phyloP scores from a whole-genome alignment of 2,888 invertebrate genomes.

The Tyria jacobaeae region DNA sequence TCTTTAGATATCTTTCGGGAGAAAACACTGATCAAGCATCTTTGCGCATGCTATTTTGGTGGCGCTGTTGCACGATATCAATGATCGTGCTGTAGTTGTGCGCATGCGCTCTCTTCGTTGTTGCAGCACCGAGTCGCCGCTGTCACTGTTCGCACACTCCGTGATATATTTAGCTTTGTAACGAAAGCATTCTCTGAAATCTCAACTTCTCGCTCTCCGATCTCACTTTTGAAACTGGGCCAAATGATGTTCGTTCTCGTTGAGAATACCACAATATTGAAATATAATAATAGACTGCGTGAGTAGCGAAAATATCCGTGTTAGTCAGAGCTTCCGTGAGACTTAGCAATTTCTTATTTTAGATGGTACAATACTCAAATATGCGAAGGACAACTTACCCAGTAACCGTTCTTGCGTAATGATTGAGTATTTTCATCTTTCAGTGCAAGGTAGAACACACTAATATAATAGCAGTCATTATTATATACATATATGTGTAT shows the following conservation, averaged over 20 bases:
- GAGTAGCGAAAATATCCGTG: conserved; percentile 81
- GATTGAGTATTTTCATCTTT: conserved; percentile 20
- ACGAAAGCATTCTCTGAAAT: conserved; percentile 83
- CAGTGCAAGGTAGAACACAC: neutral
- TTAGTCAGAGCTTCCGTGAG: conserved; percentile 78
- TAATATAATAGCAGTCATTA: neutral
- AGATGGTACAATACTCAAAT: conserved; percentile 76
- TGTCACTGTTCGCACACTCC: conserved; percentile 50
- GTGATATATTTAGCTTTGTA: conserved; percentile 79
- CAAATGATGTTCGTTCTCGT: conserved; percentile 82
- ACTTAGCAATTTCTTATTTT: conserved; percentile 72
- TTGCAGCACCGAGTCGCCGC: conserved; percentile 48
- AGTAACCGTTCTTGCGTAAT: conserved; percentile 59
- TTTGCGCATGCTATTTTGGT: conserved; percentile 70
- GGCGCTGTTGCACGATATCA: conserved; percentile 52
- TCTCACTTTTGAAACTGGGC: conserved; percentile 86
- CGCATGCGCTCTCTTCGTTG: conserved; percentile 45
- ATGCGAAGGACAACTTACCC: conserved; percentile 71
- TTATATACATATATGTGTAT: neutral
- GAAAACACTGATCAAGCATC: conserved; percentile 53
- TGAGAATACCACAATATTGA: conserved; percentile 85
- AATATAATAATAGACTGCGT: conserved; percentile 83
- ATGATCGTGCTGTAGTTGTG: conserved; percentile 17
- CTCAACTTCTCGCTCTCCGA: conserved; percentile 81
- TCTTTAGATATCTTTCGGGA: conserved; percentile 35